phyloP scores from a whole-genome alignment of 1,140 invertebrate genomes.

The Listronotus oregonensis region DNA sequence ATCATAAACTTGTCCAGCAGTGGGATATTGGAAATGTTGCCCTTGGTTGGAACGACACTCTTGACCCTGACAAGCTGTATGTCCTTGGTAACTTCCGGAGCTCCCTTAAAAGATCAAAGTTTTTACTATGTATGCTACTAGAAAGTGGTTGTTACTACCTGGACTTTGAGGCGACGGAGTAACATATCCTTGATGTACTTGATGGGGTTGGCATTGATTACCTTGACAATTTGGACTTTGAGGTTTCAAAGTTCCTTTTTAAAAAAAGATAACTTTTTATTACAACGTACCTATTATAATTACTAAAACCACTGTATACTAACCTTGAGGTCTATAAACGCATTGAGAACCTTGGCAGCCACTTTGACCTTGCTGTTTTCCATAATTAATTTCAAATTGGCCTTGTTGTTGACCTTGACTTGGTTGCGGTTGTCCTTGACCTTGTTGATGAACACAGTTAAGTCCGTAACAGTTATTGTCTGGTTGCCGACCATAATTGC shows the following conservation, averaged over 20 bases:
- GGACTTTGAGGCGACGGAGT: background rate
- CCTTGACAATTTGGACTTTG: background rate
- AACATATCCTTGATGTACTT: background rate
- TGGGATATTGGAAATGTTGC: background rate
- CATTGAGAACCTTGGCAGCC: constrained; percentile 8
- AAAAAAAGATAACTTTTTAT: too few species aligned
- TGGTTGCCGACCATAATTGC: too few species aligned
- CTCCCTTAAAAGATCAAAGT: too few species aligned
- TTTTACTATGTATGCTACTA: too few species aligned
- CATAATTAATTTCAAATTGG: background rate
- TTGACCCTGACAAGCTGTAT: constrained; percentile 4
- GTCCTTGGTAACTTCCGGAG: background rate
- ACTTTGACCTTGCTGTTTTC: background rate
- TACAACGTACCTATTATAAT: too few species aligned
- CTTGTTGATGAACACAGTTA: background rate
- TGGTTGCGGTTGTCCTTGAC: background rate
- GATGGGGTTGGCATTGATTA: background rate
- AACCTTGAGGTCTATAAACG: background rate
- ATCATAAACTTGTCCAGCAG: background rate
- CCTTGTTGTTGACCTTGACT: constrained; percentile 1
- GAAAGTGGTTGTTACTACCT: too few species aligned
- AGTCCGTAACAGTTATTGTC: too few species aligned
- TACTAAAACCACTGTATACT: background rate
- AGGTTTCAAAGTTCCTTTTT: background rate
- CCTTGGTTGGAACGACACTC: constrained; percentile 4